Evolutionary conservation across 2,888 invertebrate genomes (phyloP).

Genomic region (Strigamia crassipes): DNA sequence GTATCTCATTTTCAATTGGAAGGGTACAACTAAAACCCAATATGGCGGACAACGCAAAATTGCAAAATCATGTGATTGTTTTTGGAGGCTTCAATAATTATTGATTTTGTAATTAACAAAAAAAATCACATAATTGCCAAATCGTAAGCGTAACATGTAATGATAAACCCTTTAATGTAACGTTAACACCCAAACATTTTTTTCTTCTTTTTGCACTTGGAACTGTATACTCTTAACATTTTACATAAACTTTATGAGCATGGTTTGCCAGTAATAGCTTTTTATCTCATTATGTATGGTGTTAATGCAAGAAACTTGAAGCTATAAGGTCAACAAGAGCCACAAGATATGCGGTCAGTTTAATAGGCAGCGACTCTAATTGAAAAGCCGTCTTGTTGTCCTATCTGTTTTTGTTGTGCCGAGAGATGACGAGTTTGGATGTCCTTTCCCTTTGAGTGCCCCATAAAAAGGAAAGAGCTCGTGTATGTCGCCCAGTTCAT

Average conservation of each 20-base stretch:
- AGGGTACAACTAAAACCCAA: too few species aligned
- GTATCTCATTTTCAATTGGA: too few species aligned
- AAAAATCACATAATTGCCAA: too few species aligned
- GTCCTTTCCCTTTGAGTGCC: conserved; percentile 22
- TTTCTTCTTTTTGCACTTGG: not conserved
- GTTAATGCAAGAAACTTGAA: conserved; percentile 27
- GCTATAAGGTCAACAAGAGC: conserved; percentile 32
- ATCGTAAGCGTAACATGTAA: too few species aligned
- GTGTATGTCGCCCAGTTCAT: conserved; percentile 42
- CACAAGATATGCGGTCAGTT: conserved; percentile 26
- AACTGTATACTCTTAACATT: not conserved
- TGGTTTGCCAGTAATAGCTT: not conserved
- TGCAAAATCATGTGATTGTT: too few species aligned
- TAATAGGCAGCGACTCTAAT: conserved; percentile 39
- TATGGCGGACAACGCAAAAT: too few species aligned
- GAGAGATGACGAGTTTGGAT: conserved; percentile 18
- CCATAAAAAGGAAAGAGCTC: conserved; percentile 35
- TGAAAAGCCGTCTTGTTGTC: conserved; percentile 35
- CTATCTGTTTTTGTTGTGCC: conserved; percentile 42
- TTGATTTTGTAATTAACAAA: too few species aligned
- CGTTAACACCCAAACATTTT: too few species aligned
- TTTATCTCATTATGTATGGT: not conserved
- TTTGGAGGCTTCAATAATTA: too few species aligned
- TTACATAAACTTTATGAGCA: not conserved
- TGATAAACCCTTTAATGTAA: too few species aligned